These are phyloP conservation scores for Ariolimax columbianus DNA, from an alignment of 2,888 invertebrate species.

Conservation along the genomic window DNA sequence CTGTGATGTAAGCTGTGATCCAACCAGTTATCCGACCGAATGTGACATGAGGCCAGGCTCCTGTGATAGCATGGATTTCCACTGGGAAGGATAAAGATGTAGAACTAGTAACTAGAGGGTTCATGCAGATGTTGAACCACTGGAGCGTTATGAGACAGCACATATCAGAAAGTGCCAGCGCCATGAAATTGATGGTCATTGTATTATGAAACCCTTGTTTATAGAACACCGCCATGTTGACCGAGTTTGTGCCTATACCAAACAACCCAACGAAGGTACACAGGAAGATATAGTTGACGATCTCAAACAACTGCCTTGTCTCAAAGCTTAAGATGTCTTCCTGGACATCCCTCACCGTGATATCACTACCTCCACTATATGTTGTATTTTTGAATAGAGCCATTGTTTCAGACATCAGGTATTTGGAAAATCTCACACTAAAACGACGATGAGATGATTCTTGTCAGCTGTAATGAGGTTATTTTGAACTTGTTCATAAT, in stretches of 20 bases:
- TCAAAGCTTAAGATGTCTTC: no score
- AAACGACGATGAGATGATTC: no score
- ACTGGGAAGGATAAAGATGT: neutral
- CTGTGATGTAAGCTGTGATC: constrained; percentile 26
- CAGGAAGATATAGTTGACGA: constrained; percentile 8
- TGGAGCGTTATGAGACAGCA: neutral
- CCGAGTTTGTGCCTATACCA: constrained; percentile 1
- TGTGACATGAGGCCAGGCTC: neutral
- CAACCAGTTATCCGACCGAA: constrained; percentile 17
- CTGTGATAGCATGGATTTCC: neutral
- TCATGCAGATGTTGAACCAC: constrained; percentile 28
- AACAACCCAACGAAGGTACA: neutral
- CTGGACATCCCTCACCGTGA: no score
- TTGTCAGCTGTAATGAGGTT: no score
- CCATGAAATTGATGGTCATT: constrained; percentile 3
- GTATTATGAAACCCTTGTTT: neutral
- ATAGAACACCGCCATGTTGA: constrained; percentile 23
- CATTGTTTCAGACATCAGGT: no score
- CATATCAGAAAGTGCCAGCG: constrained; percentile 18
- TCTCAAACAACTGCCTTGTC: neutral
- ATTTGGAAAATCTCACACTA: no score
- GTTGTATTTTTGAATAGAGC: no score
- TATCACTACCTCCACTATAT: no score
- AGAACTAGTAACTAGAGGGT: neutral
- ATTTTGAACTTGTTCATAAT: no score